phyloP scores from a whole-genome alignment of 2,113 vertebrate genomes.

The Sigmodon hispidus region DNA sequence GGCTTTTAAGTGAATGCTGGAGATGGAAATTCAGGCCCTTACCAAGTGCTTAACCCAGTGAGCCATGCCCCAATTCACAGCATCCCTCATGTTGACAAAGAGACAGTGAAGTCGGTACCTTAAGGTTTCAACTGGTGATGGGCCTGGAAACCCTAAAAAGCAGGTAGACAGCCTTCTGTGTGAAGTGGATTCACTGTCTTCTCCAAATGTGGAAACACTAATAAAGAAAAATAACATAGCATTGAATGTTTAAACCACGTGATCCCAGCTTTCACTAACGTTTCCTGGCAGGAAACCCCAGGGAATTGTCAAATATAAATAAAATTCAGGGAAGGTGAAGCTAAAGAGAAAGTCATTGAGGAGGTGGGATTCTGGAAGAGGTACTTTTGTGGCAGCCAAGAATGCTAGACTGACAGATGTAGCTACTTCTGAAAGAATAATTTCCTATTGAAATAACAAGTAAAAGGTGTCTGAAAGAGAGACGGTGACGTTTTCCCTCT shows the following conservation, averaged over 20 bases:
- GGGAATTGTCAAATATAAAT: constrained; percentile 52
- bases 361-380: constrained; percentile 28
- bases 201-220: constrained; percentile 49
- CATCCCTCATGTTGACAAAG: background rate
- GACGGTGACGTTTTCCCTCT: constrained; percentile 13
- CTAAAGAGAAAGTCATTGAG: constrained; percentile 58
- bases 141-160: background rate
- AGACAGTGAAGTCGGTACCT: background rate
- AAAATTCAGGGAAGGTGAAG: constrained; percentile 14
- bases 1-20: background rate
- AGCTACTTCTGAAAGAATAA: constrained; percentile 29
- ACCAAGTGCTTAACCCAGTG: background rate
- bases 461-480: constrained; percentile 65
- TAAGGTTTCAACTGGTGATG: background rate
- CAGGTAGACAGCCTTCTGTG: background rate
- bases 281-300: background rate
- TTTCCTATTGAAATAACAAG: constrained; percentile 67
- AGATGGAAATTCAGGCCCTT: background rate
- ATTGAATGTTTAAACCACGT: constrained; percentile 19
- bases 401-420: constrained; percentile 32
- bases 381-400: background rate
- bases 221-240: constrained; percentile 57
- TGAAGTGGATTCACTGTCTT: background rate
- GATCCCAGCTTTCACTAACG: constrained; percentile 1
- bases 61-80: background rate